phyloP scores from a whole-genome alignment of 2,888 invertebrate genomes.

The Laspeyria flexula region DNA sequence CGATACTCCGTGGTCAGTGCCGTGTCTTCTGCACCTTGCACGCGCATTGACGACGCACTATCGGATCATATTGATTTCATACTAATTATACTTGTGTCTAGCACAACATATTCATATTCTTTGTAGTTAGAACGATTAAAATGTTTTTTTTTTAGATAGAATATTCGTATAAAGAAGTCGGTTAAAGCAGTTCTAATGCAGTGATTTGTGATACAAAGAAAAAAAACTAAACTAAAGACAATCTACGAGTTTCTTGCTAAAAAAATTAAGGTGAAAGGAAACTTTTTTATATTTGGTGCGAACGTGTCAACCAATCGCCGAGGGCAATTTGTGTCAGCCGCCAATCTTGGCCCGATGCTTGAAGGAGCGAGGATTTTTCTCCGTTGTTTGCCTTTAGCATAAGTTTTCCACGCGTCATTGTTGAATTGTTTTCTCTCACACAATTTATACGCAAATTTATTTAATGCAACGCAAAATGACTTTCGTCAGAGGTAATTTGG shows the following conservation, averaged over 20 bases:
- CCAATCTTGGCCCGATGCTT: conserved; percentile 34
- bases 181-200: neutral
- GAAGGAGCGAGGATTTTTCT: conserved; percentile 30
- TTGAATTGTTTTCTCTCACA: conserved; percentile 33
- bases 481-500: conserved; percentile 1
- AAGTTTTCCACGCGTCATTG: conserved; percentile 32
- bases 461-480: conserved; percentile 1
- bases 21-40: conserved; percentile 5
- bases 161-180: neutral
- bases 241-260: neutral
- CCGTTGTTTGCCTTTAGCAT: conserved; percentile 26
- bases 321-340: conserved; percentile 51
- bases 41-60: conserved; percentile 12
- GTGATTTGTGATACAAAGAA: neutral
- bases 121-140: neutral
- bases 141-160: neutral
- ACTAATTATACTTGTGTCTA: conserved; percentile 6
- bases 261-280: conserved; percentile 16
- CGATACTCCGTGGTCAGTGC: conserved; percentile 22
- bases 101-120: neutral
- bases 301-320: conserved; percentile 53
- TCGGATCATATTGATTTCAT: conserved; percentile 11
- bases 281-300: conserved; percentile 51
- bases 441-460: neutral
- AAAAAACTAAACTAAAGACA: neutral